Conservation (phyloP, 2,888 invertebrate genomes). For the Nomada flava region DNA sequence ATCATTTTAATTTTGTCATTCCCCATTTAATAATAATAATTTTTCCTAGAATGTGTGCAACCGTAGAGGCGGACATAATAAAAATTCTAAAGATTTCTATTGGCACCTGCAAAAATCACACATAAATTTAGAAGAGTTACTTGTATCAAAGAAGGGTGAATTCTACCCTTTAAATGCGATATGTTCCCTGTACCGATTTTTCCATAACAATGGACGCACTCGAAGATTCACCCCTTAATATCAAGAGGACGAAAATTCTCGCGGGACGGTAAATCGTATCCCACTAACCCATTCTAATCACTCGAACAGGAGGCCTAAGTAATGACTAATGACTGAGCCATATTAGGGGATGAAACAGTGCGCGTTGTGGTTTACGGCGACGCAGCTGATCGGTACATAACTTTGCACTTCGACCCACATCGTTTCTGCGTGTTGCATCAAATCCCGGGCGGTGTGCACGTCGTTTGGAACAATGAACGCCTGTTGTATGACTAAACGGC, state of each 20-base stretch:
- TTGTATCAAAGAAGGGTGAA: neutral
- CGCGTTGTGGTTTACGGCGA: conserved; percentile 64
- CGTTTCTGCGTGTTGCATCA: conserved; percentile 48
- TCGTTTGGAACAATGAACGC: conserved; percentile 51
- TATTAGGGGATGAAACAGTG: conserved; percentile 63
- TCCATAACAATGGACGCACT: conserved; percentile 18
- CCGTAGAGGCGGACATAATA: too few species aligned
- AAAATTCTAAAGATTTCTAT: too few species aligned
- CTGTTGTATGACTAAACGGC: conserved; percentile 60
- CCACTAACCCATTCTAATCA: conserved; percentile 70
- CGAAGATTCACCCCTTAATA: neutral
- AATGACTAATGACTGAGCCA: conserved; percentile 71
- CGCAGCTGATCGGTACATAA: conserved; percentile 73
- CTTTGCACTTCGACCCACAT: conserved; percentile 70
- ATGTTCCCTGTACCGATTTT: neutral
- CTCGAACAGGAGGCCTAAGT: conserved; percentile 53
- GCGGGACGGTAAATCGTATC: conserved; percentile 65
- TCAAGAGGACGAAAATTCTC: conserved; percentile 52
- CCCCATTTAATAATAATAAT: too few species aligned
- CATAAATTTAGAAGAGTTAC: neutral
- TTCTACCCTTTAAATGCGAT: neutral
- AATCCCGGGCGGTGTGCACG: conserved; percentile 21
- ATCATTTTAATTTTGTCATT: too few species aligned
- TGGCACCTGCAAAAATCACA: neutral
- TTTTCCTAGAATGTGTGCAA: too few species aligned